Evolutionary conservation across 1,140 invertebrate genomes (phyloP), one percentile per base, ranked within the genome.

Genomic region (Bombus breviceps): DNA sequence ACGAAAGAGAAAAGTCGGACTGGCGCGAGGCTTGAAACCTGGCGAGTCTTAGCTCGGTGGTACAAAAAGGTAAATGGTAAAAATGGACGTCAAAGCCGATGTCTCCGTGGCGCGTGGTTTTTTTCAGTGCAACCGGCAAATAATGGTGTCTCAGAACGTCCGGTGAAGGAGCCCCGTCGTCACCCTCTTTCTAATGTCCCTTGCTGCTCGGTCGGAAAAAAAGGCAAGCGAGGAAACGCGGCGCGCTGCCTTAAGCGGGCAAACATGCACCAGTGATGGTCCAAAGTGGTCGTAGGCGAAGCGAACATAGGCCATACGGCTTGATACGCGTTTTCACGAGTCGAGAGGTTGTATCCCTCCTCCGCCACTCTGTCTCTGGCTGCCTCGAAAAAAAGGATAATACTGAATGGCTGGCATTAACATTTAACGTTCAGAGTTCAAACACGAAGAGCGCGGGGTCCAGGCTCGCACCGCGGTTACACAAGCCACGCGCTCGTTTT

Each of bases 361-460:
- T 62, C 59, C 28, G 3, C 28, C 28, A 28, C 59, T 62, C 59
- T 62, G 28, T n/a, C 59, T 62, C 59, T 25, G 83, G 18, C 76
- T 75, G 57, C 72, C 59, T 71, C n/a, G 75, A 74, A 43, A 68
- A 74, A 69, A 68, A 79, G 89, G 86, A 92, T 88, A 83, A 90
- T 91, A 79, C 73, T 90, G 90, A 92, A 92, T 90, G 87, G 79
- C 68, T 78, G 75, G 82, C 88, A 86, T 92, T 92, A 92, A 81
- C 88, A 82, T 92, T 91, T 92, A 92, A 78, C 83, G 87, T 89
- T 86, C 66, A 79, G 85, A 76, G 80, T 79, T 83, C 59, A 86
- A 85, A 86, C 75, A 62, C 53, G 59, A 62, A n/a, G 59, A 62
- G 37, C 13, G 53, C 78, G 81, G 75, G 69, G 84, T 83, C 81